These are phyloP conservation scores for Puma concolor DNA, from an alignment of 2,113 vertebrate genomes.

Conservation along the genomic window DNA sequence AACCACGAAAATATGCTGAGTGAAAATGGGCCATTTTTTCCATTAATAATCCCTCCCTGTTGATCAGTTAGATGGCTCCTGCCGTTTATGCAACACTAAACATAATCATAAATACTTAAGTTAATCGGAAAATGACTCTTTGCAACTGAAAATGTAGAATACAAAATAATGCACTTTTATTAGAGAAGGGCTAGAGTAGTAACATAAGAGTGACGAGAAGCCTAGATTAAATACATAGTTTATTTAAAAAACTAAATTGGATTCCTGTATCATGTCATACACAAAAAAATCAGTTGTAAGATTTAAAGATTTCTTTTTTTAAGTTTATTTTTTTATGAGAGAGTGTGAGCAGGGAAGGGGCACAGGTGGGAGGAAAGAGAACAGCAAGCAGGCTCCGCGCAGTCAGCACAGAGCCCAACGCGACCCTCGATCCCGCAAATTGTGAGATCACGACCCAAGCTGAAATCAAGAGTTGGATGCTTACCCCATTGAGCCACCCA, in stretches of 20 bases:
- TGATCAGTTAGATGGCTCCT: background rate
- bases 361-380: too few relatives aligned
- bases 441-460: too few relatives aligned
- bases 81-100: background rate
- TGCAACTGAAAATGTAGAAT: background rate
- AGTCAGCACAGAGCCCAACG: too few relatives aligned
- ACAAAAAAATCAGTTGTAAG: background rate
- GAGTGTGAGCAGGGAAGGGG: too few relatives aligned
- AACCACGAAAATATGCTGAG: background rate
- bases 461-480: too few relatives aligned
- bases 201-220: background rate
- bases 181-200: background rate
- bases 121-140: background rate
- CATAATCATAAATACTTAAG: background rate
- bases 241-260: background rate
- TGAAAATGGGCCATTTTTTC: background rate
- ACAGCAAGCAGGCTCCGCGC: too few relatives aligned
- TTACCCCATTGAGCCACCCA: too few relatives aligned
- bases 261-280: background rate
- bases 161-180: background rate
- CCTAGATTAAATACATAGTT: background rate
- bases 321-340: too few relatives aligned
- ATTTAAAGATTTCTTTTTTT: background rate
- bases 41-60: background rate
- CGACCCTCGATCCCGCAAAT: too few relatives aligned